Percentiles rank a stretch among this genome's conserved stretches.
These are phyloP conservation scores for Acanthisitta chloris DNA, from an alignment of 2,113 vertebrate genomes.

Conservation along the genomic window DNA sequence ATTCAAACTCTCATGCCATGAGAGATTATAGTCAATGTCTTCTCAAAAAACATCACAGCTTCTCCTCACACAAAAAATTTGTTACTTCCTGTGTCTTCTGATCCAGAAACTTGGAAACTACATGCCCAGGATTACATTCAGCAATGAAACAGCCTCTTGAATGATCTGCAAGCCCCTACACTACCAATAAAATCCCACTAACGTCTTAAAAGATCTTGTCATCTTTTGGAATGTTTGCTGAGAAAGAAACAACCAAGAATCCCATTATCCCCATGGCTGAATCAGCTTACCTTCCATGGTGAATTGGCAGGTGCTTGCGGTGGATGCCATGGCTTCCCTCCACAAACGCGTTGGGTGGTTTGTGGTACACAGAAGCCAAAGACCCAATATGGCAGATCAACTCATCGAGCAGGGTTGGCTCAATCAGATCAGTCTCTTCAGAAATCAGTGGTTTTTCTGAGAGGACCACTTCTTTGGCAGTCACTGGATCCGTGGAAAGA, in stretches of 20 bases:
- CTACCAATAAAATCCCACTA: neutral
- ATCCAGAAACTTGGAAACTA: neutral
- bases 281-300: slow-evolving; percentile 88
- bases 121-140: neutral
- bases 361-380: slow-evolving; percentile 95
- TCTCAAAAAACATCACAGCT: neutral
- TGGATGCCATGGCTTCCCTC: slow-evolving; percentile 97
- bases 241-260: neutral
- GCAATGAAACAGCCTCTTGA: neutral
- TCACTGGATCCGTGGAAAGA: slow-evolving; percentile 95
- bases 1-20: neutral
- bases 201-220: neutral
- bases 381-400: slow-evolving; percentile 97
- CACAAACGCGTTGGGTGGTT: slow-evolving; percentile 96
- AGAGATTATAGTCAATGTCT: neutral
- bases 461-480: slow-evolving; percentile 95
- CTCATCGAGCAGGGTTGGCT: slow-evolving; percentile 94
- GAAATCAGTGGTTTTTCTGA: slow-evolving; percentile 97
- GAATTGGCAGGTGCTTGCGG: slow-evolving; percentile 95
- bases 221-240: neutral
- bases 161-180: neutral
- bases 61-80: neutral
- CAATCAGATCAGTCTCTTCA: slow-evolving; percentile 95
- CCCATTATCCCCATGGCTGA: rapidly evolving
- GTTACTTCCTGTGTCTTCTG: neutral